phyloP scores from a whole-genome alignment of 2,888 invertebrate species.

The Tuberolachnus salignus region DNA sequence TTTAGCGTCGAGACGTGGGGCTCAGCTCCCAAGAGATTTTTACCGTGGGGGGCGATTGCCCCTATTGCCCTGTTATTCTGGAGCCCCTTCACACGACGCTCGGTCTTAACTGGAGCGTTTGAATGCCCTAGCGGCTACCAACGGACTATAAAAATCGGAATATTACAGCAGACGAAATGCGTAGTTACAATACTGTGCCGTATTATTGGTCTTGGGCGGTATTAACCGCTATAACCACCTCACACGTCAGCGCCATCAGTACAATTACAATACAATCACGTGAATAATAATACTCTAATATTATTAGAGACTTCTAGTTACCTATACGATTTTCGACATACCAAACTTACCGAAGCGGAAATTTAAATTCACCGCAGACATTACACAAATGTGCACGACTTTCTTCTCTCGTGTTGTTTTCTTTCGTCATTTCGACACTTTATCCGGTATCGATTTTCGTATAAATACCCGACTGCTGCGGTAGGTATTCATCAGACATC shows the following conservation, averaged over 20 bases:
- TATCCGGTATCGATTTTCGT: neutral
- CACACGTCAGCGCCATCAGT: neutral
- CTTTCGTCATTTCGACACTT: slow-evolving; percentile 7
- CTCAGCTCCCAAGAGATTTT: no score
- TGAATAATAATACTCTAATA: neutral
- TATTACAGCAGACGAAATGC: slow-evolving; percentile 24
- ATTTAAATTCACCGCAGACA: slow-evolving; percentile 31
- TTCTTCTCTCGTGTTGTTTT: neutral
- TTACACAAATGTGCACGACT: slow-evolving; percentile 13
- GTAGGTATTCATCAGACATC: slow-evolving; percentile 1
- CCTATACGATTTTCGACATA: slow-evolving; percentile 30
- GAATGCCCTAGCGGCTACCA: neutral
- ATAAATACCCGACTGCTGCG: slow-evolving; percentile 11
- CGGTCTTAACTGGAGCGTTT: no score
- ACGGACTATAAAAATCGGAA: neutral
- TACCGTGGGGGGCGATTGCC: no score
- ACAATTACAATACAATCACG: neutral
- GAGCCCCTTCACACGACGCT: no score
- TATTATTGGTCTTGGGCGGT: neutral
- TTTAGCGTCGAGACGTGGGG: no score
- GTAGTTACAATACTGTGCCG: neutral
- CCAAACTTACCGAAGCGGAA: slow-evolving; percentile 34
- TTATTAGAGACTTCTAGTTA: neutral
- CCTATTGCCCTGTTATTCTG: no score
- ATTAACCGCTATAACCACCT: slow-evolving; percentile 11